Evolutionary conservation across 2,797 vertebrate species (phyloP), one percentile per base, ranked within the genome.

Genomic region (Rallus crepitans): DNA sequence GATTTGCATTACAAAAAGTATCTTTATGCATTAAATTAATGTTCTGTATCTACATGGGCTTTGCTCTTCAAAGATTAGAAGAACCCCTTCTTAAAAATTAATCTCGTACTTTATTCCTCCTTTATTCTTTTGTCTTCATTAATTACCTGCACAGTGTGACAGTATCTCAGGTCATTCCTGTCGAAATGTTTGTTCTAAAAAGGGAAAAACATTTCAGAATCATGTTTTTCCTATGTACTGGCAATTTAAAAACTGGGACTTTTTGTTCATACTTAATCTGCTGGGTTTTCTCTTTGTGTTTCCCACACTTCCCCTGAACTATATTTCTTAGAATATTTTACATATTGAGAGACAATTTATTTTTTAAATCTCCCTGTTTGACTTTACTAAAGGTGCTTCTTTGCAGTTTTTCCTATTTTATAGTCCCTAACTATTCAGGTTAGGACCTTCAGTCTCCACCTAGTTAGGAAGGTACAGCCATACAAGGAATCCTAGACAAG

Each of bases 11-110:
- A 78, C 37, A 83, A 70, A 91, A 81, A 60, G 4, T 39, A 66
- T 66, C 60, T 72, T 20, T 57, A 66, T n/a, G 19, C 37, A 57
- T 93, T 78, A 50, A 81, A 70, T 15, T 19, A 7, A 13, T 69
- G 53, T 89, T 87, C 16, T 87, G 21, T 73, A 27, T n/a, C 60
- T 82, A 52, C 73, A 40, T 20, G 27, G 39, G 7, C 45, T 60
- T 89, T 89, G n/a, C 63, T 80, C 40, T 76, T 89, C 50, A 64
- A 87, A 89, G 50, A 87, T 77, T 68, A 87, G 35, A 91, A 89
- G 69, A 56, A 91, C 42, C 2, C 1, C 6, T 37, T 55, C 23
- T 37, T 27, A 20, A 12, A 63, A 88, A 82, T 64, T 60, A 40
- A 64, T 64, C 27, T 39, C n/a, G 69, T 68, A 47, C 15, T 64